phyloP scores from a whole-genome alignment of 1,140 invertebrate genomes.

The Drosophila bipectinata region DNA sequence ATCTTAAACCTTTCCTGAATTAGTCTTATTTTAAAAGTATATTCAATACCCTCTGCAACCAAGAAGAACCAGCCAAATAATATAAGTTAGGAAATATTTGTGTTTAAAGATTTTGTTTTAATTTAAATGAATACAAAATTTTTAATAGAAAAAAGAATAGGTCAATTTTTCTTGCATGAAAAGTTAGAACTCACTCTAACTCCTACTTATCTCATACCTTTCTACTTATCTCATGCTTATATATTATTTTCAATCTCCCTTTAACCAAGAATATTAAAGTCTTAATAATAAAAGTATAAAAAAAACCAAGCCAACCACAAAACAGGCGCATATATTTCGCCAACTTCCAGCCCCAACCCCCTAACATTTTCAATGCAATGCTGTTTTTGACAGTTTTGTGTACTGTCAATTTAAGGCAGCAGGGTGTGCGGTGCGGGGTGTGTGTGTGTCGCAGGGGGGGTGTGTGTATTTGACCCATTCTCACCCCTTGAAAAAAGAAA shows the following conservation, averaged over 20 bases:
- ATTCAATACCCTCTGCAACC: too few relatives aligned
- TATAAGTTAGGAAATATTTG: too few relatives aligned
- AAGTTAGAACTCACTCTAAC: too few relatives aligned
- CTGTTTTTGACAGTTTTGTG: constrained; percentile 79
- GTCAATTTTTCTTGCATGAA: too few relatives aligned
- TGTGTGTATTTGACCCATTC: constrained; percentile 47
- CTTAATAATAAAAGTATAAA: constrained; percentile 1
- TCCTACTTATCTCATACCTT: too few relatives aligned
- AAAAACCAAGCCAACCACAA: constrained; percentile 10
- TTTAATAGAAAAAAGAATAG: too few relatives aligned
- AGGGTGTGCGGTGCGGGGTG: constrained; percentile 32
- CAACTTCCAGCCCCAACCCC: constrained; percentile 9
- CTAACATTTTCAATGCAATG: constrained; percentile 13
- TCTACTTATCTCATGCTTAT: too few relatives aligned
- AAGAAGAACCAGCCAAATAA: too few relatives aligned
- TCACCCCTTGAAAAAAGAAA: constrained; percentile 6
- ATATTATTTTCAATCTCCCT: background rate
- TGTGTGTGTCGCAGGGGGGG: constrained; percentile 30
- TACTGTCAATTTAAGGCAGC: constrained; percentile 76
- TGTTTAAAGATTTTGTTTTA: too few relatives aligned
- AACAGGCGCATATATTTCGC: constrained; percentile 31
- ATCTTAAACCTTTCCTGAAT: too few relatives aligned
- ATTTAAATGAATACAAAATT: too few relatives aligned
- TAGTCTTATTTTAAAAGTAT: too few relatives aligned
- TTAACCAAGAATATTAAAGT: background rate